Base-by-base conservation (phyloP, 2,888 invertebrate genomes). In the Scaptomyza caliginosa region DNA sequence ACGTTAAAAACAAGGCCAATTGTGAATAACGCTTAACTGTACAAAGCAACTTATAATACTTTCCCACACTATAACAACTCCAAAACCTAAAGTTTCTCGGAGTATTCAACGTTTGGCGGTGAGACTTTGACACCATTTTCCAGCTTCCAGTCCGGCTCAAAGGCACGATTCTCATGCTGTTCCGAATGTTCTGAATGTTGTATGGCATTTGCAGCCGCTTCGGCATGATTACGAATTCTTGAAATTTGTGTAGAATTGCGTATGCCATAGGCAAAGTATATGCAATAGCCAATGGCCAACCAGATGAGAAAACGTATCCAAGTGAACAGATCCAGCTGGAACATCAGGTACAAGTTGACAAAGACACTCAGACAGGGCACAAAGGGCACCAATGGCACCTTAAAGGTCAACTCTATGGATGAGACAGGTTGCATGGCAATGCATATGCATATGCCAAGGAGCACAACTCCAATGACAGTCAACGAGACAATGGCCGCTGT, bases 231-330 rank as follows among this genome's bases (percentile, higher is more conserved):
- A 36, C 93, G 93, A 54, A 56, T 73, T 3, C 89, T 67, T 0
- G 36, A 8, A 19, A 90, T 90, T 80, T 96, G 94, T 0, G 93
- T 92, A 57, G 97, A 97, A 89, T 97, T 93, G 36, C 93, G 92
- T 57, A 98, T 94, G 40, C 98, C 97, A 89, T 98, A 98, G 67
- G 92, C 90, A 90, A 98, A 96, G 91, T 98, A 98, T 85, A 98
- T 96, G 2, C 94, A 81, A 87, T 97, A 95, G 93, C 98, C 98
- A 63, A 97, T 92, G 6, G 93, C 88, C 77, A 98, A 93, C 98
- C 98, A 98, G 13, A 96, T 93, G 52, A 93, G 92, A 92, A 98
- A 98, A 85, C 98, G 93, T 59, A 97, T 94, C 98, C 98, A 98
- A 2, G 98, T 98, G 85, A 94, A 93, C 48, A 93, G 82, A 89